Percentiles rank a stretch among this genome's conserved stretches.
Evolutionary conservation across 2,113 vertebrate genomes (phyloP).

Genomic region (Entomyzon cyanotis): DNA sequence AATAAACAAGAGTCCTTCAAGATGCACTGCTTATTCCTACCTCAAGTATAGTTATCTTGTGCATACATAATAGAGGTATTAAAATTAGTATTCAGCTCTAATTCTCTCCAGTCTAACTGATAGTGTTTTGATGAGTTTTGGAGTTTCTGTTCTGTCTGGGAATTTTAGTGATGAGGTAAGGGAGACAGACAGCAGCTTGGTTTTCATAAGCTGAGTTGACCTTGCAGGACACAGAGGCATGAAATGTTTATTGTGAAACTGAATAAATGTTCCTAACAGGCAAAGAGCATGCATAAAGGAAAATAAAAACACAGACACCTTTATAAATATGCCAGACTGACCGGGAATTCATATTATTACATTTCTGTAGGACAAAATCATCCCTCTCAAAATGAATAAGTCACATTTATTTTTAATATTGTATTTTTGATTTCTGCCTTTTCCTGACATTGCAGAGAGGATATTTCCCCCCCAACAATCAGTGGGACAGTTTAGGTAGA

Average conservation of each 20-base stretch:
- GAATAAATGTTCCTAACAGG: not conserved
- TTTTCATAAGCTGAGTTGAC: slow-evolving; percentile 54
- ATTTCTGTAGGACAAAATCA: not conserved
- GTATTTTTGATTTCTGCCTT: not conserved
- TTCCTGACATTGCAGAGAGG: not conserved
- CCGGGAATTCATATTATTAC: not conserved
- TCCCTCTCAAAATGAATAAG: not conserved
- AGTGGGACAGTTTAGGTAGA: not conserved
- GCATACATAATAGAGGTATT: slow-evolving; percentile 12
- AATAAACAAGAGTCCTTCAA: slow-evolving; percentile 63
- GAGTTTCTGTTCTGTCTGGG: slow-evolving; percentile 51
- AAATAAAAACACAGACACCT: not conserved
- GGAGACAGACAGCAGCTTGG: slow-evolving; percentile 14
- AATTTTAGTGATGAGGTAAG: slow-evolving; percentile 56
- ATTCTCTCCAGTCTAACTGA: slow-evolving; percentile 30
- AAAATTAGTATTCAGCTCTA: slow-evolving; percentile 57
- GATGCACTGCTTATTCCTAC: slow-evolving; percentile 28
- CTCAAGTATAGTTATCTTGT: slow-evolving; percentile 19
- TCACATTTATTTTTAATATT: not conserved
- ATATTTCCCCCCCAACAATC: fast-evolving
- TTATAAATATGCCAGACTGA: not conserved
- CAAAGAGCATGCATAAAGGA: not conserved
- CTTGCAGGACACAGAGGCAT: slow-evolving; percentile 26
- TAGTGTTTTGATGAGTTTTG: slow-evolving; percentile 55
- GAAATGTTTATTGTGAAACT: slow-evolving; percentile 31